Conservation (phyloP, 2,888 invertebrate genomes). For the Pseudococcus longispinus region DNA sequence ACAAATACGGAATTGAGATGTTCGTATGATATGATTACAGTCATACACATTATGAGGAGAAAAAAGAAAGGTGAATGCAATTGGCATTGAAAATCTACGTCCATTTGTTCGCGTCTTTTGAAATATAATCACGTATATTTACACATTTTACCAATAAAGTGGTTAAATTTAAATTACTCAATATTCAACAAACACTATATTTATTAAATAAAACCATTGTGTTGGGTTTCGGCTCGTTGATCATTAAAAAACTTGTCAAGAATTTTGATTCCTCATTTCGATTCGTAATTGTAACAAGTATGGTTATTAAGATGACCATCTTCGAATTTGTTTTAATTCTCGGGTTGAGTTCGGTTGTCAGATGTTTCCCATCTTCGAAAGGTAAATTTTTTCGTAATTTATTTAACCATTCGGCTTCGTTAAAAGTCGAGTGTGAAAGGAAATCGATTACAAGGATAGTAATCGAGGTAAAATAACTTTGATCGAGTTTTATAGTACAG, state of each 20-base stretch:
- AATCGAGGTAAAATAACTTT: background rate
- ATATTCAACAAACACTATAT: background rate
- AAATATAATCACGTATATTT: slow-evolving; percentile 24
- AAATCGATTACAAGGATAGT: background rate
- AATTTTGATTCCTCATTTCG: background rate
- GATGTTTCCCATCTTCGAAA: background rate
- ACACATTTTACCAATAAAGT: background rate
- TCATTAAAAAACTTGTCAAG: background rate
- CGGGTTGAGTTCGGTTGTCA: background rate
- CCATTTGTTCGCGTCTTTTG: background rate
- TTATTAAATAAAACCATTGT: background rate
- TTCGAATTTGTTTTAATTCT: background rate
- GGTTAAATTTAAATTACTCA: background rate
- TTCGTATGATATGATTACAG: background rate
- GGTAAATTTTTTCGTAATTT: background rate
- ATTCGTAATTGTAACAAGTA: background rate
- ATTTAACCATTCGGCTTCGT: background rate
- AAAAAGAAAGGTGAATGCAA: slow-evolving; percentile 13
- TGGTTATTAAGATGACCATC: background rate
- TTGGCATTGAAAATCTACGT: background rate
- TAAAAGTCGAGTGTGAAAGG: background rate
- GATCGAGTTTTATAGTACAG: too few relatives aligned
- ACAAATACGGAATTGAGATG: background rate
- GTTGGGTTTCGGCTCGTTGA: background rate
- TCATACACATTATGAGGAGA: background rate